These are phyloP conservation scores for Agrotis puta DNA, from an alignment of 2,888 invertebrate species.

Conservation along the genomic window DNA sequence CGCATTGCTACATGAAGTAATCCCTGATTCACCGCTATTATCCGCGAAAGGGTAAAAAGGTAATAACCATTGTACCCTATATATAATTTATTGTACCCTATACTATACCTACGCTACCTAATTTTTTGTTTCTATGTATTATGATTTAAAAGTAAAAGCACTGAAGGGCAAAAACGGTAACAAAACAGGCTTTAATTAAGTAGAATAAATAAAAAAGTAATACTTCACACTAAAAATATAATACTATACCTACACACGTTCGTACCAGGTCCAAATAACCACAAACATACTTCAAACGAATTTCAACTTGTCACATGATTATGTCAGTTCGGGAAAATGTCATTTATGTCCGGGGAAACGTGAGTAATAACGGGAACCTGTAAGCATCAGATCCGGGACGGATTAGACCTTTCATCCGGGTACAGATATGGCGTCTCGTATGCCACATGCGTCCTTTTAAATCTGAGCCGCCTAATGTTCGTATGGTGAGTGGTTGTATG, in stretches of 20 bases:
- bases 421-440: slow-evolving; percentile 22
- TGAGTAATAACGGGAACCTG: slow-evolving; percentile 61
- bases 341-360: slow-evolving; percentile 60
- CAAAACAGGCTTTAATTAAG: too few species aligned
- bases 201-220: too few species aligned
- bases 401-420: slow-evolving; percentile 52
- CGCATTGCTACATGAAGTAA: slow-evolving; percentile 19
- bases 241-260: background rate
- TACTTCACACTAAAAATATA: too few species aligned
- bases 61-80: slow-evolving; percentile 42
- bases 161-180: too few species aligned
- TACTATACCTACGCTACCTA: too few species aligned
- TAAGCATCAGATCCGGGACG: slow-evolving; percentile 40
- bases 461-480: slow-evolving; percentile 35
- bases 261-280: background rate
- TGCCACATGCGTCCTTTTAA: slow-evolving; percentile 41
- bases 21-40: slow-evolving; percentile 43
- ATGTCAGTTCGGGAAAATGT: slow-evolving; percentile 63
- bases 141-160: too few species aligned
- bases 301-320: slow-evolving; percentile 59
- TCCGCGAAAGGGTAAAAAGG: slow-evolving; percentile 1
- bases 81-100: too few species aligned
- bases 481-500: background rate
- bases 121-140: too few species aligned
- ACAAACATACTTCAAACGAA: slow-evolving; percentile 28